Evolutionary conservation across 2,888 invertebrate genomes (phyloP).

Genomic region (Apamea anceps): DNA sequence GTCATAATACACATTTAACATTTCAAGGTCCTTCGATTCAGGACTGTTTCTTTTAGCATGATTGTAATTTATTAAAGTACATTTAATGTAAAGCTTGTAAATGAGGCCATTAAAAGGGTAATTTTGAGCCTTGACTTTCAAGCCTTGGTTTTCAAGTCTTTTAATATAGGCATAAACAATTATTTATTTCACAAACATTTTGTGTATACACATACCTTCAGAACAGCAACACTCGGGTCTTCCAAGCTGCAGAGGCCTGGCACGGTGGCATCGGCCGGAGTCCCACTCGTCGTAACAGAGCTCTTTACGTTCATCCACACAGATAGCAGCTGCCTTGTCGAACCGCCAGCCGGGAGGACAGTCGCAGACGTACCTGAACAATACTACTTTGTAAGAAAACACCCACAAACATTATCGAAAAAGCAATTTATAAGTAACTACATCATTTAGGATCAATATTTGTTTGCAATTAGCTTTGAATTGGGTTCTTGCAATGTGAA

Average conservation of each 20-base stretch:
- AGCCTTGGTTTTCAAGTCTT: neutral
- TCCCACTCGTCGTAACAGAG: conserved; percentile 92
- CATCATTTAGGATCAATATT: neutral
- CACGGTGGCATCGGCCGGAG: conserved; percentile 82
- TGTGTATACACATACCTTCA: conserved; percentile 74
- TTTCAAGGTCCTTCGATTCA: neutral
- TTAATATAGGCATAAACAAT: neutral
- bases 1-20: neutral
- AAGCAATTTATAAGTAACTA: neutral
- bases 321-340: conserved; percentile 92
- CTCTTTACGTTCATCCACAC: conserved; percentile 94
- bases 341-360: conserved; percentile 94
- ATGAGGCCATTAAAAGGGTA: neutral
- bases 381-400: neutral
- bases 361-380: conserved; percentile 92
- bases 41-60: neutral
- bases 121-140: neutral
- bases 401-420: neutral
- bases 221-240: conserved; percentile 87
- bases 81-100: neutral
- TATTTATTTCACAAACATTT: neutral
- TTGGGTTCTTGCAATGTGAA: neutral
- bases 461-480: neutral
- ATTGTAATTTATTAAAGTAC: neutral
- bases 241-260: conserved; percentile 81